Conservation (phyloP, 2,888 invertebrate species). For the Idaea straminata region DNA sequence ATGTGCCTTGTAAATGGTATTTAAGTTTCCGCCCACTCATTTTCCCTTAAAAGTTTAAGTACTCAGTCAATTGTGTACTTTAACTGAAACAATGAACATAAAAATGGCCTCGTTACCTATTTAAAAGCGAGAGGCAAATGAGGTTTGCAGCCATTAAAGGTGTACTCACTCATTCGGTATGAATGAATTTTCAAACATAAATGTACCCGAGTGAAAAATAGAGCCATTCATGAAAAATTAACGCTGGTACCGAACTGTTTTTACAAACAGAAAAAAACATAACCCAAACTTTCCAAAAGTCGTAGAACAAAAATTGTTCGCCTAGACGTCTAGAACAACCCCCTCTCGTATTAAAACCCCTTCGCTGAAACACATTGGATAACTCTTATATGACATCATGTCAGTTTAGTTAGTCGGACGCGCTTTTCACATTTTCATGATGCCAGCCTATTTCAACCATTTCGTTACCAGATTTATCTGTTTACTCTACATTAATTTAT, state of each 20-base stretch:
- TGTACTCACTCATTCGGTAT: conserved; percentile 42
- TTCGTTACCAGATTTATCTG: not conserved
- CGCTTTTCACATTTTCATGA: not conserved
- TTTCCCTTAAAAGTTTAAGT: conserved; percentile 10
- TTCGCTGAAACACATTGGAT: no score
- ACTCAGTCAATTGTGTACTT: not conserved
- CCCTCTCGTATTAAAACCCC: no score
- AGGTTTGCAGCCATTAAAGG: conserved; percentile 41
- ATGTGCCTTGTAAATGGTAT: conserved; percentile 21
- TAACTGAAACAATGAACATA: conserved; percentile 29
- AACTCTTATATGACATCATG: not conserved
- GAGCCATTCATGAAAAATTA: conserved; percentile 25
- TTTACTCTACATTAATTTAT: not conserved
- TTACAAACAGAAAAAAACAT: not conserved
- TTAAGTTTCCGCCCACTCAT: conserved; percentile 23
- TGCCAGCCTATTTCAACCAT: not conserved
- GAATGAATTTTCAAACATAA: conserved; percentile 36
- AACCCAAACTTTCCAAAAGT: no score
- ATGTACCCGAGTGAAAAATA: conserved; percentile 28
- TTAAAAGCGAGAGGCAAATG: conserved; percentile 40
- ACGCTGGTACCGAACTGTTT: not conserved
- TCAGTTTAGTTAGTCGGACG: not conserved
- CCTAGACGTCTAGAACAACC: no score
- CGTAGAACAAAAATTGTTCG: no score
- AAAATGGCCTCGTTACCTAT: conserved; percentile 31